Base-by-base conservation (phyloP, 2,113 vertebrate genomes). In the Solea senegalensis region DNA sequence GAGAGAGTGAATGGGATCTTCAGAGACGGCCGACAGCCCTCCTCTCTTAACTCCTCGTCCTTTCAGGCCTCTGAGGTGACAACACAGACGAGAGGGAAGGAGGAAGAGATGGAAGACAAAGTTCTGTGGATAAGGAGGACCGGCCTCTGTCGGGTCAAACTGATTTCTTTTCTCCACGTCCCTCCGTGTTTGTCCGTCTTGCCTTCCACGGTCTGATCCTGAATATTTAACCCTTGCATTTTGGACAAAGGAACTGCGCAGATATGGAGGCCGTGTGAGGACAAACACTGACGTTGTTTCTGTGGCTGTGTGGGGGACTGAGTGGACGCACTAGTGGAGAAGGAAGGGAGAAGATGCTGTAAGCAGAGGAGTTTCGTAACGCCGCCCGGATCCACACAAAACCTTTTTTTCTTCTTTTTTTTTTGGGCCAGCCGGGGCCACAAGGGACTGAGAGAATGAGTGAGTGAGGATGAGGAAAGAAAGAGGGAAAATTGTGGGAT, bases 81-180 rank as follows among this genome's bases (percentile, higher is more conserved):
- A 57, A 80, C 64, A 76, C 66, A 52, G 78, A 81, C 74, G 40
- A 82, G n/a, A 80, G 57, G 74, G 73, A 74, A 69, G 61, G 75
- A 82, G 71, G 52, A 63, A 78, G 67, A 58, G 75, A 74, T 44
- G 66, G 77, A 76, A 68, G 78, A 79, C 68, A 63, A 82, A 16
- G 16, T 15, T 54, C 28, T 1, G 1, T 49, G 51, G 68, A 49
- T 27, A 16, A 43, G 43, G 68, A 53, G 48, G 80, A 80, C 79
- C 80, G 10, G 43, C 61, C 44, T 28, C 55, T 5, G 39, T 65
- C 12, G 8, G 55, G 53, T 59, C 61, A 40, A 59, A 39, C 65
- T 28, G 27, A 67, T 53, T 63, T 2, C 63, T 75, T 66, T 69
- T 65, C 46, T 66, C 12, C 0, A 57, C 69, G 71, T 80, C 59